These are phyloP conservation scores for Phyllostomus hastatus DNA, from an alignment of 2,113 vertebrate genomes.

Conservation along the genomic window DNA sequence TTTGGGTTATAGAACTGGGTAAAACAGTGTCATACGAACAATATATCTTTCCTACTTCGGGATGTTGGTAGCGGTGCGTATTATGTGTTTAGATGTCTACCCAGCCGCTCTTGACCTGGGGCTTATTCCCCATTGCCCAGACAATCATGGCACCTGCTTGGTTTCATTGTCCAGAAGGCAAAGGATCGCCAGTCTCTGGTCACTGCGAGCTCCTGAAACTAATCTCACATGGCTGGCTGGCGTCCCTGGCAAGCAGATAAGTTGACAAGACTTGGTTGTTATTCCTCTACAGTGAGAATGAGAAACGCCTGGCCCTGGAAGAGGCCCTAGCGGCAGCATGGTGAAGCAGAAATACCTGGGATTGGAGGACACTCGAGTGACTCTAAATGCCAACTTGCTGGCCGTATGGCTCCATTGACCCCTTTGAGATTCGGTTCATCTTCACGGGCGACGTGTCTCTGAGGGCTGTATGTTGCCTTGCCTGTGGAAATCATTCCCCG, in stretches of 20 bases:
- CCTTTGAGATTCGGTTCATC: neutral
- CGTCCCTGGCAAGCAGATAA: neutral
- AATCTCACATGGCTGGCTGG: accelerated
- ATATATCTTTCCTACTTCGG: neutral
- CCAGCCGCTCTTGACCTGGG: neutral
- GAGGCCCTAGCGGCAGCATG: neutral
- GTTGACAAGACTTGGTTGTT: neutral
- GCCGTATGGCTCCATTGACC: accelerated
- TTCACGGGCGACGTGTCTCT: neutral
- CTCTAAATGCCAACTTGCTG: neutral
- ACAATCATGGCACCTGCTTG: neutral
- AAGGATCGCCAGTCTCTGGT: neutral
- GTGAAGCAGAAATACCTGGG: accelerated
- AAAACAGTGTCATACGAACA: neutral
- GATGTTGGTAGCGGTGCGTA: too few relatives aligned
- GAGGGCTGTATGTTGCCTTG: neutral
- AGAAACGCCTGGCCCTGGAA: neutral
- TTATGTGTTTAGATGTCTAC: neutral
- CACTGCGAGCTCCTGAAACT: neutral
- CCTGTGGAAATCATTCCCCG: accelerated
- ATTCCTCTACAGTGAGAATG: neutral
- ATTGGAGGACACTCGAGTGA: neutral
- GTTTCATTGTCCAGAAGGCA: neutral
- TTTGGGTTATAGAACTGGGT: neutral
- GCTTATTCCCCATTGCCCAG: accelerated